These are phyloP conservation scores for Hypomecis atomaria DNA, from an alignment of 2,888 invertebrate genomes.

Conservation along the genomic window DNA sequence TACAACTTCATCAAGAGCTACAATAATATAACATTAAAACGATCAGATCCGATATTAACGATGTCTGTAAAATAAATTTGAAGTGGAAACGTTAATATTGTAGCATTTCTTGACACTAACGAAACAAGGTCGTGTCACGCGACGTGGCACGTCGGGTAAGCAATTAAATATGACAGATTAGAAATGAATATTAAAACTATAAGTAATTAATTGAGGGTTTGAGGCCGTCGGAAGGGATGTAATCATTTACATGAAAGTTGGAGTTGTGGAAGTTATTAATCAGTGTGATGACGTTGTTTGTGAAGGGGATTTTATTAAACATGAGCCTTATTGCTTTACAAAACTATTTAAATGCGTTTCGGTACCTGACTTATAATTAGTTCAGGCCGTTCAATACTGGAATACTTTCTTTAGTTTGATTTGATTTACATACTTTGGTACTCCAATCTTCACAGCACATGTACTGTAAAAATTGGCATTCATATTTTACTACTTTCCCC, in stretches of 20 bases:
- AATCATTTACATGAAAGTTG: conserved; percentile 7
- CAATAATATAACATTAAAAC: not conserved
- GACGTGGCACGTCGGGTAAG: conserved; percentile 41
- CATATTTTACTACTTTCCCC: too few relatives aligned
- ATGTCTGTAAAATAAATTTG: conserved; percentile 18
- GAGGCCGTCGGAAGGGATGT: conserved; percentile 10
- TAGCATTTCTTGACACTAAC: conserved; percentile 49
- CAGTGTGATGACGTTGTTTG: not conserved
- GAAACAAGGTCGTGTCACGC: conserved; percentile 48
- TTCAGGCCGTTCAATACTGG: too few relatives aligned
- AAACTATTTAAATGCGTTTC: too few relatives aligned
- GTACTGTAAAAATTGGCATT: too few relatives aligned
- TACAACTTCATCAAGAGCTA: not conserved
- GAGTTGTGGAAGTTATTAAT: conserved; percentile 5
- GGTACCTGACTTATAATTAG: too few relatives aligned
- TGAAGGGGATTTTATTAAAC: not conserved
- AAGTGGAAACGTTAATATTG: conserved; percentile 42
- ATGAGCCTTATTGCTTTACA: not conserved
- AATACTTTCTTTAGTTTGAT: too few relatives aligned
- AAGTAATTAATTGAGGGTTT: conserved; percentile 25
- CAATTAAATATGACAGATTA: conserved; percentile 35
- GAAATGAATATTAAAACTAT: conserved; percentile 36
- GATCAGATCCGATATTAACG: conserved; percentile 11
- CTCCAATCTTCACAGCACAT: too few relatives aligned
- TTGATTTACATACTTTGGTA: too few relatives aligned